A percentile compares a stretch with the other conserved stretches of the same genome.
phyloP scores from a whole-genome alignment of 2,797 vertebrate genomes.

The Gobionotothen gibberifrons region DNA sequence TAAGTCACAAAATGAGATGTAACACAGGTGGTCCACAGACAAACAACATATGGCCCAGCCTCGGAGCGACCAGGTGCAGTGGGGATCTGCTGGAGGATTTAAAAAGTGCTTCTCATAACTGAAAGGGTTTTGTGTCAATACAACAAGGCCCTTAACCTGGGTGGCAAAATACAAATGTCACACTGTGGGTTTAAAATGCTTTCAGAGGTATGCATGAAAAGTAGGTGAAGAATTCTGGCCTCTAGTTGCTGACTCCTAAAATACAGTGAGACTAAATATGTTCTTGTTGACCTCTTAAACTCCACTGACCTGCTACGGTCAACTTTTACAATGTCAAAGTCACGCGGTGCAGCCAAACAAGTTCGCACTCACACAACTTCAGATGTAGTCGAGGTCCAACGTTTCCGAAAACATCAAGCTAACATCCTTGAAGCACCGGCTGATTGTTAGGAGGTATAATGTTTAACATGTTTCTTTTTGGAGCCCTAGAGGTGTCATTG shows the following conservation, averaged over 20 bases:
- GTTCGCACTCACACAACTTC: neutral
- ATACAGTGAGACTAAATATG: constrained; percentile 6
- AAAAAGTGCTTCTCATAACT: constrained; percentile 10
- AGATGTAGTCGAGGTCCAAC: neutral
- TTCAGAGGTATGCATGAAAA: neutral
- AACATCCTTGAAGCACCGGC: neutral
- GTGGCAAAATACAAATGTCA: neutral
- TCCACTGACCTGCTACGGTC: constrained; percentile 6
- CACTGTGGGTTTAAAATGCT: neutral
- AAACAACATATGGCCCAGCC: constrained; percentile 24
- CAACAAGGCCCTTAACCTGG: neutral
- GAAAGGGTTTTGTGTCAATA: neutral
- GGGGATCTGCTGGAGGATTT: constrained; percentile 4
- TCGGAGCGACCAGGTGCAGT: constrained; percentile 26
- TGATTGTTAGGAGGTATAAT: neutral
- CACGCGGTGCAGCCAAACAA: neutral
- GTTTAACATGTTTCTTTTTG: neutral
- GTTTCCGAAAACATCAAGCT: neutral
- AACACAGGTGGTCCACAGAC: constrained; percentile 15
- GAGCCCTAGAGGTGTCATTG: neutral
- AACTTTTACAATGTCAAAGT: constrained; percentile 1
- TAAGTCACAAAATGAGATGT: constrained; percentile 33
- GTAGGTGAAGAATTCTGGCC: neutral
- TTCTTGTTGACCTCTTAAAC: constrained; percentile 1
- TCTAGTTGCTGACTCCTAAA: constrained; percentile 16